Percentiles rank a stretch among this genome's conserved stretches.
Evolutionary conservation across 2,888 invertebrate species (phyloP).

Genomic region (Eueremaeus valkanovi): DNA sequence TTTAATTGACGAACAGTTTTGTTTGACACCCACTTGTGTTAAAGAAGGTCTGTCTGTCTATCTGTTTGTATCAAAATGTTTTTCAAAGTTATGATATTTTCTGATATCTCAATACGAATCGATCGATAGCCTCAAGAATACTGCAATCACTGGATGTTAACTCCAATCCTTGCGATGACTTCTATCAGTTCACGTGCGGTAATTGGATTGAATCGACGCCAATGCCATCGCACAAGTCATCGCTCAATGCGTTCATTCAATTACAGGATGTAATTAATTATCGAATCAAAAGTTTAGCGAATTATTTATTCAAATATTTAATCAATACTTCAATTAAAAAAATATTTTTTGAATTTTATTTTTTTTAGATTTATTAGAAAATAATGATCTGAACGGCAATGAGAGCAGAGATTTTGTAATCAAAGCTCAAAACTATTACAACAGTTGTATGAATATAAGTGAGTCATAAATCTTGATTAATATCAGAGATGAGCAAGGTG

Average conservation of each 20-base stretch:
- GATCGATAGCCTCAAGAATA: conserved; percentile 62
- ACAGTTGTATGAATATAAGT: conserved; percentile 52
- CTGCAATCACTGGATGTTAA: conserved; percentile 66
- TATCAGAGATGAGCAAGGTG: no score
- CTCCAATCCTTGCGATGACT: conserved; percentile 75
- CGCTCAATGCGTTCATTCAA: not conserved
- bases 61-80: no score
- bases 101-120: not conserved
- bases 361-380: no score
- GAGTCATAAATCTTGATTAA: no score
- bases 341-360: no score
- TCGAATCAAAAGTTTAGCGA: not conserved
- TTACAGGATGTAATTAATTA: not conserved
- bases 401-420: conserved; percentile 48
- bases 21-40: not conserved
- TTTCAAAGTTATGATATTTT: not conserved
- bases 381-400: conserved; percentile 13
- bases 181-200: conserved; percentile 74
- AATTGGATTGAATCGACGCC: conserved; percentile 59
- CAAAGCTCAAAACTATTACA: conserved; percentile 51
- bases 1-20: no score
- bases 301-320: not conserved
- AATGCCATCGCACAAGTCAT: not conserved
- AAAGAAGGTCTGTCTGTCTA: not conserved
- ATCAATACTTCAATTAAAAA: no score